phyloP scores from a whole-genome alignment of 2,797 vertebrate species.

The Serranus cabrilla region DNA sequence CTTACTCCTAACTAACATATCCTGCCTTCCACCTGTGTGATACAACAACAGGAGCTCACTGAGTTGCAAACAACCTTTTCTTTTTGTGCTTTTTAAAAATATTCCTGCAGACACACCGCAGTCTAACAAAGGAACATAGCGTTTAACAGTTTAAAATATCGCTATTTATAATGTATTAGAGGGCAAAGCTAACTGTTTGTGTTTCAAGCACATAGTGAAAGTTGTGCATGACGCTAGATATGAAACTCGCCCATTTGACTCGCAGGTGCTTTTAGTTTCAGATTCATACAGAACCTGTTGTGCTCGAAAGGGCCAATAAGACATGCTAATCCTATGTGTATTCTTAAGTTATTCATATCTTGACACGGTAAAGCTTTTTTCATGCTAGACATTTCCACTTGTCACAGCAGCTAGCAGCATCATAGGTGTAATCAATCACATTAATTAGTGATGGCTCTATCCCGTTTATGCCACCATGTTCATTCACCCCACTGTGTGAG shows the following conservation, averaged over 20 bases:
- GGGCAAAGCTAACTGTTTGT: accelerated
- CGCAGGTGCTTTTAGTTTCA: neutral
- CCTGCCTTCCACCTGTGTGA: conserved; percentile 62
- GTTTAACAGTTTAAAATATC: neutral
- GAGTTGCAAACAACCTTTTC: conserved; percentile 38
- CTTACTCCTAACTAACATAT: neutral
- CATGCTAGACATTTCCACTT: neutral
- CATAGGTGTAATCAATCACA: conserved; percentile 33
- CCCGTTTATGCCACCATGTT: neutral
- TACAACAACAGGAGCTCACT: conserved; percentile 30
- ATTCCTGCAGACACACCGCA: conserved; percentile 1
- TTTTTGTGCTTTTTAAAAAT: conserved; percentile 14
- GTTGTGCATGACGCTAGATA: neutral
- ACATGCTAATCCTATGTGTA: neutral
- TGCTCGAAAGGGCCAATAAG: neutral
- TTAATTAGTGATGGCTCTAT: conserved; percentile 16
- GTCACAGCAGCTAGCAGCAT: neutral
- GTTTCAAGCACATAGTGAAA: neutral
- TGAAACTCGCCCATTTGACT: neutral
- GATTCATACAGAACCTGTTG: conserved; percentile 37
- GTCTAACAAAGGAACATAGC: neutral
- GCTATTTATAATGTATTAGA: neutral
- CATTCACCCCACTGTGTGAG: neutral
- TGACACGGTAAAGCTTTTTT: conserved; percentile 1
- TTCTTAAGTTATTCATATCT: neutral